Evolutionary conservation across 2,113 vertebrate genomes (phyloP).

Genomic region (Oreochromis niloticus): DNA sequence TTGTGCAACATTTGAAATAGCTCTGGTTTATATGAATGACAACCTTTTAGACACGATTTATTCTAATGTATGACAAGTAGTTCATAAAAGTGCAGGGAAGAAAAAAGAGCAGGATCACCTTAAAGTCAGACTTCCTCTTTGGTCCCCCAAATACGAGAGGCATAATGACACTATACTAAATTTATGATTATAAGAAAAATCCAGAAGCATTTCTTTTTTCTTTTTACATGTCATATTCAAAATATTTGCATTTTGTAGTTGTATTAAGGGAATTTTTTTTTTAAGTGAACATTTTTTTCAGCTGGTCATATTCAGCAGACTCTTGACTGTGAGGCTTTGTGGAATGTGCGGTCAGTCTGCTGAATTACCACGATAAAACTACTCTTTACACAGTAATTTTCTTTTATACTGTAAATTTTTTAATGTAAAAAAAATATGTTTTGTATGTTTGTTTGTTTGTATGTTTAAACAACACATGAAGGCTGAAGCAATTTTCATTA

Average conservation of each 20-base stretch:
- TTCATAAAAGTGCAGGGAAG: background rate
- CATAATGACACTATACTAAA: background rate
- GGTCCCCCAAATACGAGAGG: background rate
- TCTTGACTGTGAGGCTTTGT: background rate
- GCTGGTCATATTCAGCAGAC: slow-evolving; percentile 17
- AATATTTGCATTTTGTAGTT: slow-evolving; percentile 20
- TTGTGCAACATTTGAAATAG: slow-evolving; percentile 54
- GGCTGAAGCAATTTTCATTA: background rate
- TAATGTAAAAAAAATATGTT: background rate
- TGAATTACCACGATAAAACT: background rate
- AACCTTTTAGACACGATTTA: slow-evolving; percentile 45
- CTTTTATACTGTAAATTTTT: background rate
- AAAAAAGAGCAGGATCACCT: background rate
- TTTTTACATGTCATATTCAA: slow-evolving; percentile 8
- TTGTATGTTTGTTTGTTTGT: no score
- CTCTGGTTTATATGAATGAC: slow-evolving; percentile 43
- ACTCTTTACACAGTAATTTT: background rate
- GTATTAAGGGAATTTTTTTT: slow-evolving; percentile 10
- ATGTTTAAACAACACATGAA: background rate
- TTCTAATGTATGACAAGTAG: slow-evolving; percentile 26
- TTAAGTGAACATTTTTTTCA: background rate
- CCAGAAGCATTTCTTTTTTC: background rate
- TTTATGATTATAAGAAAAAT: background rate
- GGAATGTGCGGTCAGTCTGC: background rate
- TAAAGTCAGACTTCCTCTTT: background rate